phyloP scores from a whole-genome alignment of 2,888 invertebrate genomes.

The Dynastes grantii region DNA sequence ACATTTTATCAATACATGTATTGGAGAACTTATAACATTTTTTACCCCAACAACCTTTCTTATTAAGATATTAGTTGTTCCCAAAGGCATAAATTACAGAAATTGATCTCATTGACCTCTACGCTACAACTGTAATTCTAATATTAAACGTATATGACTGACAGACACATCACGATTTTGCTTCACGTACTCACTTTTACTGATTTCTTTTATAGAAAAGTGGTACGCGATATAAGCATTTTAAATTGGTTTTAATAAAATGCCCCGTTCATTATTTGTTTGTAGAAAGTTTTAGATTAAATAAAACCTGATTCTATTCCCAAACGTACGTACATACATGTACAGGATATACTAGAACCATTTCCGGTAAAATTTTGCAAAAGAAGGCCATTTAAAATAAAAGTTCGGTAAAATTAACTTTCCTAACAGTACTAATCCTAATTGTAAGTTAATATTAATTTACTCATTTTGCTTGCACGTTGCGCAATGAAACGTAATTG shows the following conservation, averaged over 20 bases:
- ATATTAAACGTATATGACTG: too few relatives aligned
- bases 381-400: slow-evolving; percentile 1
- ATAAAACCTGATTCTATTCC: too few relatives aligned
- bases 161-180: too few relatives aligned
- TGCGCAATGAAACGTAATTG: slow-evolving; percentile 33
- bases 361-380: slow-evolving; percentile 11
- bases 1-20: too few relatives aligned
- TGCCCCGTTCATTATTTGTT: background rate
- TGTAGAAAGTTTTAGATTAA: slow-evolving; percentile 7
- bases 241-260: background rate
- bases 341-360: background rate
- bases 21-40: too few relatives aligned
- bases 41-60: too few relatives aligned
- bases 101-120: too few relatives aligned
- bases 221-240: background rate
- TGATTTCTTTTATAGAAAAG: slow-evolving; percentile 1
- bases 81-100: too few relatives aligned
- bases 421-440: slow-evolving; percentile 23
- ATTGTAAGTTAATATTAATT: slow-evolving; percentile 42
- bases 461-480: slow-evolving; percentile 16
- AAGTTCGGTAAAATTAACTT: slow-evolving; percentile 22
- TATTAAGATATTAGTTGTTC: too few relatives aligned
- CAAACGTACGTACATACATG: background rate
- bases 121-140: too few relatives aligned
- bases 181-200: background rate